These are phyloP conservation scores for Lucifuga dentata DNA, from an alignment of 2,113 vertebrate genomes.

Conservation along the genomic window DNA sequence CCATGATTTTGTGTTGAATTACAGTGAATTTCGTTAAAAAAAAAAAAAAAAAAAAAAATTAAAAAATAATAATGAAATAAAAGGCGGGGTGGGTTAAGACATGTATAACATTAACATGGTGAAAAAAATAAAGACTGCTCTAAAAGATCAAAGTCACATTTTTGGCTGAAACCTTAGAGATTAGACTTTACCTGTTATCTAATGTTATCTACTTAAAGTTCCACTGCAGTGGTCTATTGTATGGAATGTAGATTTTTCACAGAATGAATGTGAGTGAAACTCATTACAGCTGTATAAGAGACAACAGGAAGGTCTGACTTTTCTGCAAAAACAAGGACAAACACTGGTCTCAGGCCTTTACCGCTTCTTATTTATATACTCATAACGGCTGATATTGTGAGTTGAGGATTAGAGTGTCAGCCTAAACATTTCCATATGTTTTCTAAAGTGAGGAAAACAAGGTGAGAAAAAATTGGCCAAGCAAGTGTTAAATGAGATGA, in stretches of 20 bases:
- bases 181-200: not conserved
- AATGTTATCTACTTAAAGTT: not conserved
- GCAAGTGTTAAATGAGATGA: constrained; percentile 96
- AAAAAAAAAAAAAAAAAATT: no score
- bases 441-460: constrained; percentile 87
- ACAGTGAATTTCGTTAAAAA: no score
- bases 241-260: not conserved
- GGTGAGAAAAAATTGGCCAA: constrained; percentile 87
- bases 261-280: no score
- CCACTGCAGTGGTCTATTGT: not conserved
- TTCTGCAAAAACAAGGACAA: constrained; percentile 22
- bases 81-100: no score
- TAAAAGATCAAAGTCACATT: not conserved
- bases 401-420: constrained; percentile 45
- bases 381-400: constrained; percentile 31
- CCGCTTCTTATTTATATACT: not conserved
- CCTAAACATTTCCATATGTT: constrained; percentile 87
- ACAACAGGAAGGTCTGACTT: constrained; percentile 11
- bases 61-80: no score
- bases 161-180: not conserved
- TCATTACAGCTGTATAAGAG: constrained; percentile 18
- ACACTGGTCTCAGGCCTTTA: not conserved
- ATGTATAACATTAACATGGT: not conserved
- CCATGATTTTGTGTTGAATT: no score
- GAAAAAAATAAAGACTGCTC: not conserved